Conservation (phyloP, 2,113 vertebrate species). For the Dipodomys ordii region DNA sequence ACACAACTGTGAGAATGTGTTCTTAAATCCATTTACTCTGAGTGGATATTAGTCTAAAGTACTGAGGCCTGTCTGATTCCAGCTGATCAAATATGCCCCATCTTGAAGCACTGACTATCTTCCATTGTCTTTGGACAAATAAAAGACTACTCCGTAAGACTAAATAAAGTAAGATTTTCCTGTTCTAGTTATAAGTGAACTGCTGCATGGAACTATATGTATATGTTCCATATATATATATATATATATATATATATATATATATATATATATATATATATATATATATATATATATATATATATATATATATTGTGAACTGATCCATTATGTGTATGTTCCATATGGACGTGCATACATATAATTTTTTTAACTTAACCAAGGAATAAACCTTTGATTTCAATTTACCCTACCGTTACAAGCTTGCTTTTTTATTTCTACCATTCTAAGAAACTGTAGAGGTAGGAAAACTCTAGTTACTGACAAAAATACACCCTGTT, state of each 20-base stretch:
- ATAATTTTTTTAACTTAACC: not conserved
- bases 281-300: too few species aligned
- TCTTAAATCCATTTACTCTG: not conserved
- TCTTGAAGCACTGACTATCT: not conserved
- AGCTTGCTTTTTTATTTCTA: not conserved
- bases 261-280: too few species aligned
- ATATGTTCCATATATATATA: too few species aligned
- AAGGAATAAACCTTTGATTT: not conserved
- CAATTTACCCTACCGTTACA: not conserved
- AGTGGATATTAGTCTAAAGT: not conserved
- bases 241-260: too few species aligned
- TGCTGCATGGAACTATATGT: not conserved
- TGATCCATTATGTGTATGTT: too few species aligned
- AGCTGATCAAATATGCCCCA: not conserved
- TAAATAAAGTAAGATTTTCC: not conserved
- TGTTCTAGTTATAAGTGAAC: not conserved
- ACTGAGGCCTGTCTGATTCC: not conserved
- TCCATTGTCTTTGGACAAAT: not conserved
- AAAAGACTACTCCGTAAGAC: not conserved
- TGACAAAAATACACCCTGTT: not conserved
- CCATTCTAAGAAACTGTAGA: constrained; percentile 6
- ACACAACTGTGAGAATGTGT: not conserved
- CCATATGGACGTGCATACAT: too few species aligned
- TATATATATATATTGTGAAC: too few species aligned
- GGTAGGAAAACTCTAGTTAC: constrained; percentile 3